These are phyloP conservation scores for Hyposmocoma kahamanoa DNA, from an alignment of 1,140 invertebrate species.

Conservation along the genomic window DNA sequence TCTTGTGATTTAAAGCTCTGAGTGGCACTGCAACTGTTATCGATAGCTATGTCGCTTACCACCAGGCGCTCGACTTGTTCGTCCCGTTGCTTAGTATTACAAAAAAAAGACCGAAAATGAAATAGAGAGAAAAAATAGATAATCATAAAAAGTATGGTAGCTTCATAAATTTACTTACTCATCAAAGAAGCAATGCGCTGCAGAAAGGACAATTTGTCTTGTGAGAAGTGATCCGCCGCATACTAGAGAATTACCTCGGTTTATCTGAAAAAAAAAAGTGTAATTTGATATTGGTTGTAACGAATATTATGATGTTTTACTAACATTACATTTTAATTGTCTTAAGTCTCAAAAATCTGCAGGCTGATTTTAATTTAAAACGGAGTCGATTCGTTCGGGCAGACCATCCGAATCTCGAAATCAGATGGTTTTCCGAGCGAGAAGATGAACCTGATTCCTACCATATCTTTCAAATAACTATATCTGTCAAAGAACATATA, in stretches of 20 bases:
- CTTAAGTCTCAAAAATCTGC: neutral
- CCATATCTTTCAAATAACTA: no score
- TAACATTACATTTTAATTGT: neutral
- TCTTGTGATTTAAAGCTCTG: neutral
- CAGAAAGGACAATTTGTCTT: constrained; percentile 39
- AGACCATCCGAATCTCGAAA: neutral
- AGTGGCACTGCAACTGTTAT: neutral
- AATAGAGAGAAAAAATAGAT: neutral
- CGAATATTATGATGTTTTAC: no score
- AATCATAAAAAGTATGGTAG: neutral
- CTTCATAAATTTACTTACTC: constrained; percentile 20
- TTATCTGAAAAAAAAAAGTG: constrained; percentile 21
- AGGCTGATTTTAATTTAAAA: neutral
- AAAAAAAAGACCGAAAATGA: constrained; percentile 21
- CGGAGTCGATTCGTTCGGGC: neutral
- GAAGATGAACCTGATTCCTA: no score
- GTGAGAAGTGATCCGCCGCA: constrained; percentile 46
- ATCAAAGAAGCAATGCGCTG: constrained; percentile 48
- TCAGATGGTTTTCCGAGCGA: neutral
- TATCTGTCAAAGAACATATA: no score
- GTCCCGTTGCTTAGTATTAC: constrained; percentile 20
- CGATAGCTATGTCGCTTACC: neutral
- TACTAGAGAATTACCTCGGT: neutral
- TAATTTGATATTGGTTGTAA: no score
- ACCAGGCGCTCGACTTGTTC: constrained; percentile 13